Evolutionary conservation across 2,888 invertebrate species (phyloP), one percentile per base, ranked within the genome.

Genomic region (Callimorpha dominula): DNA sequence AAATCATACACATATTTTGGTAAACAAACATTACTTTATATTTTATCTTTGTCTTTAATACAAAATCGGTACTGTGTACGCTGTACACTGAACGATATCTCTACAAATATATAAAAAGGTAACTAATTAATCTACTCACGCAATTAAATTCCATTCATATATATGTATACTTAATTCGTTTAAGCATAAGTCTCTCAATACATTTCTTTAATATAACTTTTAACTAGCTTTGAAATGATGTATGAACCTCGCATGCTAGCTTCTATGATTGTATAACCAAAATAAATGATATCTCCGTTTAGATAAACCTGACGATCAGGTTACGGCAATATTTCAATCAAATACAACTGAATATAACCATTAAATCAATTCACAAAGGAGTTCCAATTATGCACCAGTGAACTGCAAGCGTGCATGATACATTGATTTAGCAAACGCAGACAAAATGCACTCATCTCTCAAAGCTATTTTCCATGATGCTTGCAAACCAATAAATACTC

Each of bases 391-490:
- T 73, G 54, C 68, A 62, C 69, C 71, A 66, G 46, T 62, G 71
- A 69, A 73, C 71, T 74, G 73, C 70, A 75, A 70, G 63, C 42
- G 46, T 49, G 72, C 71, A 75, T 74, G 81, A 81, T 81, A 86
- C 76, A 82, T 83, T 84, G 86, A 84, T 80, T 81, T 81, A 78
- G 78, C 81, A 79, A 85, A 80, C 80, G 83, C 83, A 85, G 64
- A 74, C 68, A 72, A 70, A 72, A 80, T 79, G 81, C 88, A 89
- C 85, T 86, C 86, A 87, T 81, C 83, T 74, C 73, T 75, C 76
- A 82, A 81, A 85, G 86, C 88, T 85, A 87, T 89, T 87, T 73
- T 87, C 81, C 86, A 85, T 75, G 76, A 75, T 70, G 66, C 72
- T 78, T 71, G 69, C 57, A 70, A 73, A 68, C 57, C 68, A 72